These are phyloP conservation scores for Cryptus armator DNA, from an alignment of 2,888 invertebrate species.

Conservation along the genomic window DNA sequence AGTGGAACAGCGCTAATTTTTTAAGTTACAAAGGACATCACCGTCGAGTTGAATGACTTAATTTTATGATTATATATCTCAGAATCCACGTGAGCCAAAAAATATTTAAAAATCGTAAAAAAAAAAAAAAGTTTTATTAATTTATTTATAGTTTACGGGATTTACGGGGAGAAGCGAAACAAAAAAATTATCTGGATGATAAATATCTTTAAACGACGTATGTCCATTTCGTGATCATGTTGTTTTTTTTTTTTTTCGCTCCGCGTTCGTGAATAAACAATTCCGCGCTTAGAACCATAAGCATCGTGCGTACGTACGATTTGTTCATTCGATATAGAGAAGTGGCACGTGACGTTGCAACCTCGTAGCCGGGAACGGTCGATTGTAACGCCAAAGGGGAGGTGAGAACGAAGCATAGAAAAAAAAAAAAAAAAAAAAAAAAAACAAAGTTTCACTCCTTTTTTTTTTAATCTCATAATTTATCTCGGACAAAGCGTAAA, in stretches of 20 bases:
- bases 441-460: conserved; percentile 13
- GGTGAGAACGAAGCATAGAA: conserved; percentile 12
- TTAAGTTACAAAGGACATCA: too few relatives aligned
- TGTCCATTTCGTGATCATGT: conserved; percentile 4
- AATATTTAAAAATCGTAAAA: too few relatives aligned
- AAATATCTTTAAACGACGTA: conserved; percentile 16
- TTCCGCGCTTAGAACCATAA: background rate
- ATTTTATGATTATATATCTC: too few relatives aligned
- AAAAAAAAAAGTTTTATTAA: too few relatives aligned
- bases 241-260: background rate
- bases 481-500: conserved; percentile 41
- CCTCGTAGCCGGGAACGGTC: conserved; percentile 12
- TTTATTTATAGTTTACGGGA: too few relatives aligned
- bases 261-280: conserved; percentile 48
- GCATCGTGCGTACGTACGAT: background rate
- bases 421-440: conserved; percentile 8
- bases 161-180: too few relatives aligned
- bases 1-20: too few relatives aligned
- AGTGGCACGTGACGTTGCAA: conserved; percentile 33
- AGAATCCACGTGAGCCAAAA: too few relatives aligned
- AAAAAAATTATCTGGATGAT: too few relatives aligned
- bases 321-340: conserved; percentile 31
- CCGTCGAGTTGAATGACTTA: too few relatives aligned
- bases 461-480: conserved; percentile 40
- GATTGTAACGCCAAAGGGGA: conserved; percentile 21